Conservation (phyloP, 2,113 vertebrate species). For the Percopsis transmontana region DNA sequence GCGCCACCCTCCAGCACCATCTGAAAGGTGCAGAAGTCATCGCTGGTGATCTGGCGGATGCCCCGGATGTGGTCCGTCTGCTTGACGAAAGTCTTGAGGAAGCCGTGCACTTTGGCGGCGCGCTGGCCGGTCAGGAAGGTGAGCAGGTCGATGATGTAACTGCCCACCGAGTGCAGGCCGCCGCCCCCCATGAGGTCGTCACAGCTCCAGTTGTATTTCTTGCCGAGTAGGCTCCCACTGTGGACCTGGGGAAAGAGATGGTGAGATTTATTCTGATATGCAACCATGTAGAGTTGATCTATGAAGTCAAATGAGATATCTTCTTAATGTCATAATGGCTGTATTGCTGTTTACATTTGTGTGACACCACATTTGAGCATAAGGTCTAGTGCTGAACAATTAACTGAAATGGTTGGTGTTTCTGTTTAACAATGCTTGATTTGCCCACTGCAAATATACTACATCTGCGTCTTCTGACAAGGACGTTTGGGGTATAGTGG, state of each 20-base stretch:
- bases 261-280: slow-evolving; percentile 12
- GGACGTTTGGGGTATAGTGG: too few species aligned
- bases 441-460: too few species aligned
- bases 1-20: slow-evolving; percentile 95
- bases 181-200: slow-evolving; percentile 98
- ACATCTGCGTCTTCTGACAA: too few species aligned
- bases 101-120: slow-evolving; percentile 90
- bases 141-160: slow-evolving; percentile 97
- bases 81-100: slow-evolving; percentile 97
- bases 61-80: slow-evolving; percentile 97
- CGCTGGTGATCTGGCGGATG: slow-evolving; percentile 98
- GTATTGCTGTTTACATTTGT: too few species aligned
- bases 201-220: slow-evolving; percentile 99
- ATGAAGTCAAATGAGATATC: too few species aligned
- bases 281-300: too few species aligned
- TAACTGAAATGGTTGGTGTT: too few species aligned
- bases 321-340: too few species aligned
- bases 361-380: too few species aligned
- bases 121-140: slow-evolving; percentile 94
- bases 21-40: slow-evolving; percentile 98
- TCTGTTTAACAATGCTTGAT: too few species aligned
- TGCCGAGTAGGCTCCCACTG: slow-evolving; percentile 92
- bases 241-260: slow-evolving; percentile 80
- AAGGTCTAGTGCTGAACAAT: too few species aligned
- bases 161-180: slow-evolving; percentile 95